Conservation (phyloP, 2,797 vertebrate species). For the Sebastes jordani region DNA sequence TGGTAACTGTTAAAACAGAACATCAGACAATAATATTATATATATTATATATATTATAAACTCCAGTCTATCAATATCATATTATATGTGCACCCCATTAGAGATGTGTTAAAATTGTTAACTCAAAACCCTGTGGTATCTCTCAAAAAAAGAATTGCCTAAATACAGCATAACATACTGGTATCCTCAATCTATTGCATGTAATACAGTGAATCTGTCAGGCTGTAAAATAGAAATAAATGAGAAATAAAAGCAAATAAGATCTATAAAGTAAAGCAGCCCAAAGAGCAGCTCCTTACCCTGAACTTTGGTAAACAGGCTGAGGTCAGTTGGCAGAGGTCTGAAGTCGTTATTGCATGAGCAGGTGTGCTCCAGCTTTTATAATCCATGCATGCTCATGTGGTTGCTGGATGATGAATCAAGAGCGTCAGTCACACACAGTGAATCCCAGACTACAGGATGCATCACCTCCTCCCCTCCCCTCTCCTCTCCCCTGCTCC, state of each 20-base stretch:
- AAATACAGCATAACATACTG: neutral
- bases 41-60: neutral
- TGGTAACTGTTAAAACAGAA: too few relatives aligned
- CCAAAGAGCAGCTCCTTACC: slow-evolving; percentile 56
- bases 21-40: too few relatives aligned
- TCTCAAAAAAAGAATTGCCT: neutral
- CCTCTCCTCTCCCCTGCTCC: slow-evolving; percentile 45
- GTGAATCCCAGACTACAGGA: slow-evolving; percentile 51
- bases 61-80: neutral
- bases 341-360: slow-evolving; percentile 46
- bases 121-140: neutral
- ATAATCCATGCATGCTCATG: slow-evolving; percentile 68
- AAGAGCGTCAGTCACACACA: slow-evolving; percentile 70
- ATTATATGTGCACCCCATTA: too few relatives aligned
- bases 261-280: neutral
- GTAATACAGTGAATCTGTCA: neutral
- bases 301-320: slow-evolving; percentile 65
- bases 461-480: slow-evolving; percentile 39
- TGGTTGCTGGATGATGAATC: slow-evolving; percentile 70
- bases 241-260: neutral
- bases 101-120: neutral
- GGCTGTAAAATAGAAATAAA: neutral
- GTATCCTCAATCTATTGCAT: neutral
- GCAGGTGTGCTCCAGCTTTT: slow-evolving; percentile 75
- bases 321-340: slow-evolving; percentile 65